These are phyloP conservation scores for Indri indri DNA, from an alignment of 2,113 vertebrate genomes.

Conservation along the genomic window DNA sequence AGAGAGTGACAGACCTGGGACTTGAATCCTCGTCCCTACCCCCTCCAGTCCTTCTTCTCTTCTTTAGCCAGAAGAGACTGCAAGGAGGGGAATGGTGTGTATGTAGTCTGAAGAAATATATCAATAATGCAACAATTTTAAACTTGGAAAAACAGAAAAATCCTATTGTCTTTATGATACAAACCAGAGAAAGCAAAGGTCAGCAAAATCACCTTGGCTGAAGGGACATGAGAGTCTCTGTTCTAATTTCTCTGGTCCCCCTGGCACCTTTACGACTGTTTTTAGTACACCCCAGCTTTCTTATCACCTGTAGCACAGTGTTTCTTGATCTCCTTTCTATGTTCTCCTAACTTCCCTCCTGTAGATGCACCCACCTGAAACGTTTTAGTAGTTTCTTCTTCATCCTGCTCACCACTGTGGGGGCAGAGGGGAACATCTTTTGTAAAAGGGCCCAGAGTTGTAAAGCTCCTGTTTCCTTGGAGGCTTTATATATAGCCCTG, in stretches of 20 bases:
- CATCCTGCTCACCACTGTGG: not conserved
- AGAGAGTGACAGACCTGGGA: not conserved
- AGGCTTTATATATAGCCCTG: not conserved
- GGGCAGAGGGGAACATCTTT: not conserved
- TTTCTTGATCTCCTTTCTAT: not conserved
- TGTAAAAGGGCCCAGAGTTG: not conserved
- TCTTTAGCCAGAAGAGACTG: not conserved
- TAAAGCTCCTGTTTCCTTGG: not conserved
- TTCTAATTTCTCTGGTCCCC: not conserved
- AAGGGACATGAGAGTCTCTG: not conserved
- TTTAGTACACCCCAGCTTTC: not conserved
- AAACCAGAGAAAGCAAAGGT: not conserved
- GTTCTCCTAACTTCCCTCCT: not conserved
- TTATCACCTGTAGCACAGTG: fast-evolving
- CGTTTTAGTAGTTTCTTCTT: not conserved
- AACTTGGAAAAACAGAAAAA: not conserved
- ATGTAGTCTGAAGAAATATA: not conserved
- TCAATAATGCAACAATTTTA: not conserved
- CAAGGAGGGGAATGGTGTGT: not conserved
- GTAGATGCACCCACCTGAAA: no score
- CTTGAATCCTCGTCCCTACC: not conserved
- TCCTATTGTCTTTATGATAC: not conserved
- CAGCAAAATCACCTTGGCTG: not conserved
- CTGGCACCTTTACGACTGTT: no score
- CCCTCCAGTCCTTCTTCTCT: not conserved